Conservation (phyloP, 2,888 invertebrate species). For the Stenchaetothrips biformis region DNA sequence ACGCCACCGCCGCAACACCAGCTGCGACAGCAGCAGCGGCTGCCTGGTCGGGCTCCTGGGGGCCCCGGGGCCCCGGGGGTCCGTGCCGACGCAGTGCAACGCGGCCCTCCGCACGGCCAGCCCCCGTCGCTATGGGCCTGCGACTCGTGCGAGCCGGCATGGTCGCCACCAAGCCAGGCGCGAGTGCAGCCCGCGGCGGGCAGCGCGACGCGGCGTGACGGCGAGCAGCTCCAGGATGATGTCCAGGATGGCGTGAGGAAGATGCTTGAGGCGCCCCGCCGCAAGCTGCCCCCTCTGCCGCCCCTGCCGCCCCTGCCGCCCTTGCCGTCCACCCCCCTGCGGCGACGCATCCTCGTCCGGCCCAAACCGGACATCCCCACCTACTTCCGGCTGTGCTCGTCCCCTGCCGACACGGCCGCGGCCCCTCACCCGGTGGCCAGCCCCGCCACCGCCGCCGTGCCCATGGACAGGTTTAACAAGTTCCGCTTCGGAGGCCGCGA, state of each 20-base stretch:
- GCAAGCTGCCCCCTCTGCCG: conserved; percentile 50
- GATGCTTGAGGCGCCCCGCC: conserved; percentile 45
- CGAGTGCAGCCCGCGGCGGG: conserved; percentile 33
- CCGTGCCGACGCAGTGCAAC: conserved; percentile 47
- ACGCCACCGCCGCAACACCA: neutral
- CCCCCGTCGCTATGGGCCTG: conserved; percentile 28
- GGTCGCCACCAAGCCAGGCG: conserved; percentile 12
- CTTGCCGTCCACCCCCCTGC: conserved; percentile 47
- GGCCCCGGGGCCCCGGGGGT: conserved; percentile 12
- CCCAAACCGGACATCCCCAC: conserved; percentile 40
- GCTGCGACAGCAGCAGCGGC: neutral
- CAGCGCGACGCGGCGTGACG: conserved; percentile 29
- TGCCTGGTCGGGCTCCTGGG: neutral
- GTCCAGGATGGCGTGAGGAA: conserved; percentile 33
- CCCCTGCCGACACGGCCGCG: conserved; percentile 30
- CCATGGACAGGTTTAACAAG: conserved; percentile 77
- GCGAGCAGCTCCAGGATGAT: conserved; percentile 25
- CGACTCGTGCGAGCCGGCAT: conserved; percentile 4
- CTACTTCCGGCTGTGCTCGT: neutral
- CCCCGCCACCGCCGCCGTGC: conserved; percentile 49
- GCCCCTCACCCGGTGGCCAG: conserved; percentile 40
- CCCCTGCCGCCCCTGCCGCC: conserved; percentile 12
- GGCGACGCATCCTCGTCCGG: conserved; percentile 46
- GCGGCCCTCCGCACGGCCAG: conserved; percentile 35
- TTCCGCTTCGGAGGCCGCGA: conserved; percentile 61